These are phyloP conservation scores for Hystrix cristata DNA, from an alignment of 2,113 vertebrate species.

Conservation along the genomic window DNA sequence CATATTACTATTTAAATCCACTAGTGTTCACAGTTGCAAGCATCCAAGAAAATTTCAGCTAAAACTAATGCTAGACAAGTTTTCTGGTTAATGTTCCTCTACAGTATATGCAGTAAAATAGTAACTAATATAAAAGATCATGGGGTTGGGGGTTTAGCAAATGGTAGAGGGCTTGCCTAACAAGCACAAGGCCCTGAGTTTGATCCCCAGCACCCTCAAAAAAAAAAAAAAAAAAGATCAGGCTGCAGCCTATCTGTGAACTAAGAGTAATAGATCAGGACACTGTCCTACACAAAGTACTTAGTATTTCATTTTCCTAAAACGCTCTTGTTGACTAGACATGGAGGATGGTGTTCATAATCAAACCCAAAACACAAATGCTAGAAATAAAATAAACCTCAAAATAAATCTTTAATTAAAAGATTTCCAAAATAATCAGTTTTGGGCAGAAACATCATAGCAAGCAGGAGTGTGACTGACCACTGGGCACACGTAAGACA, in stretches of 20 bases:
- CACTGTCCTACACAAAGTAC: not conserved
- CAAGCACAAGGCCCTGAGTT: no score
- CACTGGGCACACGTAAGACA: not conserved
- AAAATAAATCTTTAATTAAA: constrained; percentile 49
- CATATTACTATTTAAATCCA: constrained; percentile 35
- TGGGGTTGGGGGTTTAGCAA: no score
- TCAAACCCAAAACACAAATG: constrained; percentile 58
- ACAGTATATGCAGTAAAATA: not conserved
- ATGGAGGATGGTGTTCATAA: not conserved
- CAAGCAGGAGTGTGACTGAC: not conserved
- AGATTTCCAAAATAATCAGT: constrained; percentile 29
- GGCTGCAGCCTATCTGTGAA: constrained; percentile 43
- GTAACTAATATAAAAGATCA: not conserved
- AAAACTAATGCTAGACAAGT: constrained; percentile 18
- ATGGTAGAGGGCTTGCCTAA: no score
- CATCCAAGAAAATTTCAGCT: constrained; percentile 38
- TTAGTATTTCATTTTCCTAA: constrained; percentile 34
- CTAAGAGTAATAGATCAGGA: constrained; percentile 12
- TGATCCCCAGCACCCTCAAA: no score
- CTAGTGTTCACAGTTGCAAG: constrained; percentile 8
- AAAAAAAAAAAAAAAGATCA: not conserved
- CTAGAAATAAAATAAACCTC: constrained; percentile 8
- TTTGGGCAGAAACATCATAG: constrained; percentile 6
- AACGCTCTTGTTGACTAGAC: not conserved
- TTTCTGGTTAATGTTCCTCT: constrained; percentile 8